Evolutionary conservation across 2,113 vertebrate species (phyloP), one percentile per base, ranked within the genome.

Genomic region (Sciurus niger): DNA sequence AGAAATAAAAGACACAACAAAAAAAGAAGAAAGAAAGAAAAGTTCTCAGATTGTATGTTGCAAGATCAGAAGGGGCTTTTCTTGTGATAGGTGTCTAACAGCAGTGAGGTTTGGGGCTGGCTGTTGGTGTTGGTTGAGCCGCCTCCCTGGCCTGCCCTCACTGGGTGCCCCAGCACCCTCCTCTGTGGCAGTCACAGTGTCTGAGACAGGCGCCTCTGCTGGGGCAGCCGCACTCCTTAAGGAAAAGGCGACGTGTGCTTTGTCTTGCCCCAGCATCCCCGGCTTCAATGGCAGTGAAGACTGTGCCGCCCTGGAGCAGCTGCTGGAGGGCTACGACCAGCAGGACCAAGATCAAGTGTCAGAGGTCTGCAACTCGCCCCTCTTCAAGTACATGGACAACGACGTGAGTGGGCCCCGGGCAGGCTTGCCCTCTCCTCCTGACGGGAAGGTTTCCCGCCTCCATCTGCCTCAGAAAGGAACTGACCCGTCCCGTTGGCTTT

Each of bases 331-430:
- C 0, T 99, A 99, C 73, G 99, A 99, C 94, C 99, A 99, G 97
- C 99, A 99, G 97, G 99, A 99, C 90, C 99, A 99, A 96, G 99
- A 99, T 84, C 99, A 99, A 91, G 99, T 99, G 65, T 99, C 99
- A 7, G 99, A 99, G 4, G 99, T 99, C 73, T 99, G 99, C 98
- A 99, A 99, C 98, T 99, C 99, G 0, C 99, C 99, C 6, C 98
- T 99, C 25, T 99, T 99, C 97, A 99, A 99, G 97, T 99, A 99
- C 98, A 99, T 99, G 99, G 99, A 99, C 98, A 99, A 99, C 73
- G 99, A 99, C 7, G 99, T 99, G 98, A 99, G 99, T 99, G 76
- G 55, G 51, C 34, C 58, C 65, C 2, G n/a, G 34, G 43, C 24
- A 40, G 79, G 34, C 40, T 58, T 32, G 32, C 65, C 72, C 48